Percentiles rank a stretch among this genome's conserved stretches.
Conservation (phyloP, 1,140 invertebrate species). For the Teleogryllus occipitalis region DNA sequence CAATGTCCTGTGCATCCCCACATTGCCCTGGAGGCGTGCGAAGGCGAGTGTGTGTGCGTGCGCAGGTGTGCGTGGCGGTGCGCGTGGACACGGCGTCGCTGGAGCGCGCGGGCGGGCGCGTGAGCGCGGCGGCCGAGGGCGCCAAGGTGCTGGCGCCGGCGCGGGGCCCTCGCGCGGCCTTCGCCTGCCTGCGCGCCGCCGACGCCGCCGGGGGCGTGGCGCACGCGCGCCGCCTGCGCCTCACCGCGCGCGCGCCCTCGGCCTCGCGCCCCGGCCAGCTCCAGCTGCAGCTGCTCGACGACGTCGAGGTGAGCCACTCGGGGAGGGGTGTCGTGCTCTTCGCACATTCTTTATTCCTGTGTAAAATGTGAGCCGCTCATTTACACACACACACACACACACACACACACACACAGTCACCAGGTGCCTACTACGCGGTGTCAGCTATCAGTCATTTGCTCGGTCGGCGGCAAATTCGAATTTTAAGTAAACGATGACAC, state of each 20-base stretch:
- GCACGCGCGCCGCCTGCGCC: neutral
- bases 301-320: neutral
- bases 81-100: neutral
- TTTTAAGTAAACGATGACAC: no score
- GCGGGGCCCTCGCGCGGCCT: neutral
- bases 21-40: no score
- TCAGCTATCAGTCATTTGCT: no score
- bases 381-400: no score
- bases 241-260: neutral
- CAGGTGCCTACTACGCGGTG: no score
- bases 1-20: no score
- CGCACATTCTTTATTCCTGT: no score
- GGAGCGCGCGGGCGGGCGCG: neutral
- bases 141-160: neutral
- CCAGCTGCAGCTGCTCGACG: neutral
- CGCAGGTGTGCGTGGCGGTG: neutral
- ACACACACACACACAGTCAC: no score
- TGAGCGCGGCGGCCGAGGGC: neutral
- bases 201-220: neutral
- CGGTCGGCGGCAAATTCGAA: no score
- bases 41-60: neutral
- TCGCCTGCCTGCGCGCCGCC: neutral
- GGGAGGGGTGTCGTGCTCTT: no score
- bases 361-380: no score
- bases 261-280: neutral